phyloP scores from a whole-genome alignment of 2,888 invertebrate species.

The Homarus gammarus region DNA sequence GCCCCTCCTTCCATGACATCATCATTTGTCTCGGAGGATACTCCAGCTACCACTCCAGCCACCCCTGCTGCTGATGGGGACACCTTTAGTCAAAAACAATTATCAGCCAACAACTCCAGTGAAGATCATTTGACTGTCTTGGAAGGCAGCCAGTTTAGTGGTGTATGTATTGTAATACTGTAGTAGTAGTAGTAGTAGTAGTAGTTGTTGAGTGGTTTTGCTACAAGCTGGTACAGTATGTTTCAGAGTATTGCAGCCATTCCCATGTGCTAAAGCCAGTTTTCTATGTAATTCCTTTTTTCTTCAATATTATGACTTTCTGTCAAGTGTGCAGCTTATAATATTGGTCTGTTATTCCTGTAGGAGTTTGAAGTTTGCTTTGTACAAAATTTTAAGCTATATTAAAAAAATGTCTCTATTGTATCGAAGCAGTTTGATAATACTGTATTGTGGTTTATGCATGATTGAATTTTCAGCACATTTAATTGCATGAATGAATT shows the following conservation, averaged over 20 bases:
- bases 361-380: constrained; percentile 17
- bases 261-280: background rate
- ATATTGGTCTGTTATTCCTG: constrained; percentile 29
- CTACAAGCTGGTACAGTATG: constrained; percentile 8
- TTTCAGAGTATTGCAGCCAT: background rate
- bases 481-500: constrained; percentile 38
- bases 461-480: constrained; percentile 46
- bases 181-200: too few species aligned
- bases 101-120: constrained; percentile 23
- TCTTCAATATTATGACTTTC: background rate
- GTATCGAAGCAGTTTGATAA: constrained; percentile 13
- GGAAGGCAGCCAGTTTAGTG: constrained; percentile 50
- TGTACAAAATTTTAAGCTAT: background rate
- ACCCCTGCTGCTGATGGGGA: constrained; percentile 30
- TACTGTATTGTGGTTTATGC: constrained; percentile 38
- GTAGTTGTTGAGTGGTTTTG: background rate
- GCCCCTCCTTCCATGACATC: constrained; percentile 57
- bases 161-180: constrained; percentile 53
- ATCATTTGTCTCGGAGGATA: constrained; percentile 62
- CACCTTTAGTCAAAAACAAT: constrained; percentile 23
- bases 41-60: constrained; percentile 41
- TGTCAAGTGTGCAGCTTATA: constrained; percentile 52
- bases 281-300: background rate
- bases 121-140: constrained; percentile 24
- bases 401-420: constrained; percentile 1